Evolutionary conservation across 2,888 invertebrate species (phyloP).

Genomic region (Cerastis leucographa): DNA sequence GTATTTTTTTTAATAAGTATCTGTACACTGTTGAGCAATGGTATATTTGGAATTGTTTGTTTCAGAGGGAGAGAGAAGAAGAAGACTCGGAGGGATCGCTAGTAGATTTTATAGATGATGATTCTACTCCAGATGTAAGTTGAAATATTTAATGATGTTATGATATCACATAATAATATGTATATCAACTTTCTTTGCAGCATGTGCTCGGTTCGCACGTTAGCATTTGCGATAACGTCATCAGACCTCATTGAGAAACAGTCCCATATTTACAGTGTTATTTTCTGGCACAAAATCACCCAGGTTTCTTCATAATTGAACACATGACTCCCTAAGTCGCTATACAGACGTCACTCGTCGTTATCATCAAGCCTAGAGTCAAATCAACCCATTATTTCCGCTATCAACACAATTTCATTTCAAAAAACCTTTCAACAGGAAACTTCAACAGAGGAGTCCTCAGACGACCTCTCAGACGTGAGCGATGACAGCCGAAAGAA

Average conservation of each 20-base stretch:
- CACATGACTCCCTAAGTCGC: neutral
- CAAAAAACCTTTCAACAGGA: slow-evolving; percentile 73
- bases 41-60: neutral
- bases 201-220: too few relatives aligned
- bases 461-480: slow-evolving; percentile 81
- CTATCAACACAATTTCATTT: neutral
- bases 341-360: neutral
- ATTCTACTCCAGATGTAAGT: slow-evolving; percentile 86
- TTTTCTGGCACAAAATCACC: neutral
- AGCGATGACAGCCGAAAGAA: slow-evolving; percentile 88
- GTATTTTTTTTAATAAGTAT: neutral
- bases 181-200: too few relatives aligned
- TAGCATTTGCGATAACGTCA: too few relatives aligned
- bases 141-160: neutral
- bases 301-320: neutral
- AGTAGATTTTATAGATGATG: slow-evolving; percentile 93
- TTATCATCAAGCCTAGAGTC: neutral
- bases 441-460: slow-evolving; percentile 82
- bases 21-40: neutral
- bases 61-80: slow-evolving; percentile 88
- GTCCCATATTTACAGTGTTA: neutral
- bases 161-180: too few relatives aligned
- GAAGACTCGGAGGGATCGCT: slow-evolving; percentile 94
- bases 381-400: neutral
- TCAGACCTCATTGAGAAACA: neutral